Conservation (phyloP, 1,140 invertebrate genomes). For the Acromyrmex charruanus region DNA sequence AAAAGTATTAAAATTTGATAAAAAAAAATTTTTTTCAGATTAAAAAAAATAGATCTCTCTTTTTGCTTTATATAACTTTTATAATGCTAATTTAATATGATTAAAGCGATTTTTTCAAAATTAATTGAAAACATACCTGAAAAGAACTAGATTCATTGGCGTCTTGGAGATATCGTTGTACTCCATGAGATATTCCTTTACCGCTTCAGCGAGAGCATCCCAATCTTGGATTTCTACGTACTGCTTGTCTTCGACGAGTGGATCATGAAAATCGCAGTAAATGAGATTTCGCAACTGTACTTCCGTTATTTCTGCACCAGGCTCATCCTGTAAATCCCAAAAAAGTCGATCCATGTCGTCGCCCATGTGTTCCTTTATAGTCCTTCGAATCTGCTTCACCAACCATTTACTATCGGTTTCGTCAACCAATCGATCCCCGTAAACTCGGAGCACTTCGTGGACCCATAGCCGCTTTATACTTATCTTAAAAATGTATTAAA, state of each 20-base stretch:
- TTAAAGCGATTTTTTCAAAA: background rate
- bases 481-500: slow-evolving; percentile 75
- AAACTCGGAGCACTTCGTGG: slow-evolving; percentile 97
- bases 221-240: slow-evolving; percentile 96
- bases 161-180: slow-evolving; percentile 99
- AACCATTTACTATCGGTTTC: slow-evolving; percentile 94
- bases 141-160: slow-evolving; percentile 98
- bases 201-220: slow-evolving; percentile 92
- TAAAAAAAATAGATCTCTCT: background rate
- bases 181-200: slow-evolving; percentile 95
- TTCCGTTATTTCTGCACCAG: slow-evolving; percentile 89
- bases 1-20: too few relatives aligned
- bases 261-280: slow-evolving; percentile 98
- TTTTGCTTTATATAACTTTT: background rate
- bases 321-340: slow-evolving; percentile 79
- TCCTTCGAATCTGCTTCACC: slow-evolving; percentile 88
- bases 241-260: slow-evolving; percentile 94
- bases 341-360: slow-evolving; percentile 86
- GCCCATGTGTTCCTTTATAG: slow-evolving; percentile 87
- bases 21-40: background rate
- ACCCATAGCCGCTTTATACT: slow-evolving; percentile 97
- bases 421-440: slow-evolving; percentile 97
- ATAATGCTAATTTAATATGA: background rate
- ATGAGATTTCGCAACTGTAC: slow-evolving; percentile 94
- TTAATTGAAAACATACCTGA: slow-evolving; percentile 89